Percentiles rank a stretch among this genome's conserved stretches.
phyloP scores from a whole-genome alignment of 1,140 invertebrate species.

The Pinna nobilis region DNA sequence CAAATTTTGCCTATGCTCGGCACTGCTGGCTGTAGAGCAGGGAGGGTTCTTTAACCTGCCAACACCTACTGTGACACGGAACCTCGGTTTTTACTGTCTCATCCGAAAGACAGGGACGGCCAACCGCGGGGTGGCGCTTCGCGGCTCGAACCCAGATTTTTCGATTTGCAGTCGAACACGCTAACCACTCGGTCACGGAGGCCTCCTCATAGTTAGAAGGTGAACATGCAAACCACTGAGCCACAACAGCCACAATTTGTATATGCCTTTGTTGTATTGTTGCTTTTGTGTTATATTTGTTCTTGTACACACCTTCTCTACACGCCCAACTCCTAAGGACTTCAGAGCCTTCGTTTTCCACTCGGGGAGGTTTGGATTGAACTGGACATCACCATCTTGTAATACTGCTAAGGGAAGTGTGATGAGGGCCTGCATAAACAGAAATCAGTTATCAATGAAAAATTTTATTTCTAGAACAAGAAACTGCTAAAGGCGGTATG shows the following conservation, averaged over 20 bases:
- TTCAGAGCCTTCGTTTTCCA: constrained; percentile 71
- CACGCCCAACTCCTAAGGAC: constrained; percentile 73
- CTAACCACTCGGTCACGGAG: too few species aligned
- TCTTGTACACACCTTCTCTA: constrained; percentile 74
- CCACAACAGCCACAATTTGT: background rate
- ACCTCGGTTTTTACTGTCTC: too few species aligned
- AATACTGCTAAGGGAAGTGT: constrained; percentile 74
- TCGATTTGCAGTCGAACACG: too few species aligned
- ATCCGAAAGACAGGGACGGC: too few species aligned
- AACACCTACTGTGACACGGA: too few species aligned
- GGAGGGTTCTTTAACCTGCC: too few species aligned
- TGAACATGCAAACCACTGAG: too few species aligned
- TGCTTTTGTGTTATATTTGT: background rate
- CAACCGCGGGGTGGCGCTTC: too few species aligned
- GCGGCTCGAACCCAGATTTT: too few species aligned
- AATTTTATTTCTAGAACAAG: background rate
- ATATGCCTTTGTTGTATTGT: background rate
- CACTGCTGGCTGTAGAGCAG: too few species aligned
- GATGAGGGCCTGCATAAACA: constrained; percentile 66
- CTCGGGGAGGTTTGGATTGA: constrained; percentile 73
- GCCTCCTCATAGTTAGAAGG: background rate
- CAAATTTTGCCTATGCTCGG: too few species aligned
- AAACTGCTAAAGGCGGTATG: too few species aligned
- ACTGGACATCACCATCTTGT: constrained; percentile 67
- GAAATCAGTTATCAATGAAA: background rate